Evolutionary conservation across 2,113 vertebrate species (phyloP).

Genomic region (Ochotona curzoniae): DNA sequence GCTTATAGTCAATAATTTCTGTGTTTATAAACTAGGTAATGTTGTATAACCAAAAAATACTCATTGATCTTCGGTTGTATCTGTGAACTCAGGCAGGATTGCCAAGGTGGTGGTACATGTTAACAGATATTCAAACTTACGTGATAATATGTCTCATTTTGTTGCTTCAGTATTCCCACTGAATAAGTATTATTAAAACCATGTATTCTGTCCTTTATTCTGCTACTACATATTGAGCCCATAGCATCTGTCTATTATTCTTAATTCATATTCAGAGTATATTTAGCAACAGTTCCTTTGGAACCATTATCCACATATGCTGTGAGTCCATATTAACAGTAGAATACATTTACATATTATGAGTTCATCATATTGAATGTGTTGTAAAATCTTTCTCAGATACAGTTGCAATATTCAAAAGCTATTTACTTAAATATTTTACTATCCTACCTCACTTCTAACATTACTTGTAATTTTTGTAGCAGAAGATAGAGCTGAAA

Average conservation of each 20-base stretch:
- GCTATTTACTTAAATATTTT: slow-evolving; percentile 72
- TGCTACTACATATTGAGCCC: slow-evolving; percentile 62
- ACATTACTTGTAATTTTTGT: slow-evolving; percentile 31
- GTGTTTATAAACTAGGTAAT: slow-evolving; percentile 71
- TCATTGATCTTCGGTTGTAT: slow-evolving; percentile 35
- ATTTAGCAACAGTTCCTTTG: slow-evolving; percentile 80
- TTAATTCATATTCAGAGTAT: slow-evolving; percentile 81
- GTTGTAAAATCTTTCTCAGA: slow-evolving; percentile 75
- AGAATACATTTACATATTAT: slow-evolving; percentile 82
- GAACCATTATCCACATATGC: slow-evolving; percentile 78
- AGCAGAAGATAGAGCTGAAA: slow-evolving; percentile 52
- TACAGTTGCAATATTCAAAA: slow-evolving; percentile 71
- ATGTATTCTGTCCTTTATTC: slow-evolving; percentile 69
- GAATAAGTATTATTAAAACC: slow-evolving; percentile 64
- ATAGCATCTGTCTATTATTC: slow-evolving; percentile 74
- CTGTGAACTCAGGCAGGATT: slow-evolving; percentile 47
- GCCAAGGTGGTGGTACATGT: slow-evolving; percentile 59
- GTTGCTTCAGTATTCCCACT: slow-evolving; percentile 39
- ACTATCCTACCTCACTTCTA: slow-evolving; percentile 53
- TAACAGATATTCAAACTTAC: slow-evolving; percentile 52
- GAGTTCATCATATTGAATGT: slow-evolving; percentile 74
- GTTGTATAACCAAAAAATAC: slow-evolving; percentile 65
- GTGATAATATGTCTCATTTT: slow-evolving; percentile 40
- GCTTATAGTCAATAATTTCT: slow-evolving; percentile 31
- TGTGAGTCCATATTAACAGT: slow-evolving; percentile 81